Base-by-base conservation (phyloP, 2,113 vertebrate species). In the Ramphastos sulfuratus region DNA sequence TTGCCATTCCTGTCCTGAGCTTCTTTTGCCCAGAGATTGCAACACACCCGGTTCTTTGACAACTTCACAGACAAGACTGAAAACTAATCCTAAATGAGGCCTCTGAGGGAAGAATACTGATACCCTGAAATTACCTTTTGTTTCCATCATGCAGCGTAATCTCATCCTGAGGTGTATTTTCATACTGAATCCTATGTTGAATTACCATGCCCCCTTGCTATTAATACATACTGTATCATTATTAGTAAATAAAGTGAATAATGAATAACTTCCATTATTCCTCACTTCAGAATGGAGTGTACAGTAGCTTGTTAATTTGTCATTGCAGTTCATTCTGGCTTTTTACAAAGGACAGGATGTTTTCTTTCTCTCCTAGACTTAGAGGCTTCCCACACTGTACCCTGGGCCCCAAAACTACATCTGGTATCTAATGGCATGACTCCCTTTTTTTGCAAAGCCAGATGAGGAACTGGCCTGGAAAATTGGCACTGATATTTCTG, bases 401-500 rank as follows among this genome's bases (percentile, higher is more conserved):
- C 23, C 35, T 75, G 69, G 76, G 82, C 65, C 76, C 46, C 79
- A 37, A 20, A 87, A 46, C 65, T 83, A 58, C 82, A 88, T 91
- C 82, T 91, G 80, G 20, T 94, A 77, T 46, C 73, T 86, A 31
- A 46, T 84, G 70, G 44, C 85, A 52, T 37, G 18, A 63, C 50
- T 95, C 42, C 27, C 9, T 54, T 54, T 70, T 66, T 89, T 44
- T 27, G 46, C 70, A 64, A 59, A 44, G 73, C 27, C 73, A 81
- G 50, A 80, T 88, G 61, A 95, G 69, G 65, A 75, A 8, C 70
- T 65, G 58, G 30, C 78, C 82, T 95, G 91, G 73, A 87, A 87
- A 75, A 67, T 61, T 21, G 39, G 24, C 69, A 17, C 48, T 69
- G 82, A 70, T 12, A 12, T 94, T 94, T 87, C 17, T 58, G 46